A percentile compares a stretch with the other conserved stretches of the same genome.
Conservation (phyloP, 2,797 vertebrate genomes). For the Eleutherodactylus coqui region DNA sequence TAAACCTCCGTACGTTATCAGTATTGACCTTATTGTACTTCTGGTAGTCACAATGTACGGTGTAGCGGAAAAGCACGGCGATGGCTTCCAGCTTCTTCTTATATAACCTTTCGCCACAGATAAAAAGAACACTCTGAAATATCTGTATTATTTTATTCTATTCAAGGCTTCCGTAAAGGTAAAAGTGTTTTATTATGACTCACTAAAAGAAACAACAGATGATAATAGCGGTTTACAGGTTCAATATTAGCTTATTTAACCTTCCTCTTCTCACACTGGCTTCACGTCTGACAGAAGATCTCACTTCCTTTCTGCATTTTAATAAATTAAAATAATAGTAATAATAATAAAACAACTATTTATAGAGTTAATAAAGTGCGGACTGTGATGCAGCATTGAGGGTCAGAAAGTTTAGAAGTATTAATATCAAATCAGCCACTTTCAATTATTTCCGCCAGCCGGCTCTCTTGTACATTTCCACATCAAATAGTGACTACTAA, state of each 20-base stretch:
- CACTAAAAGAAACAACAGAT: slow-evolving; percentile 47
- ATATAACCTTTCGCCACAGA: background rate
- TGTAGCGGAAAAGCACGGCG: background rate
- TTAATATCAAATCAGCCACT: slow-evolving; percentile 54
- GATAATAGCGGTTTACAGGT: slow-evolving; percentile 41
- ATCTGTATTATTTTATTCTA: background rate
- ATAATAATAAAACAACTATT: slow-evolving; percentile 49
- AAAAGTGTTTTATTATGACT: slow-evolving; percentile 43
- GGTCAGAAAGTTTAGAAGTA: slow-evolving; percentile 49
- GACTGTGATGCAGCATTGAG: slow-evolving; percentile 37
- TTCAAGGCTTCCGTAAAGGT: slow-evolving; percentile 34
- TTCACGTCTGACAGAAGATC: background rate
- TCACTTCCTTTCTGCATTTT: slow-evolving; percentile 19
- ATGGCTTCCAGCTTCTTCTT: background rate
- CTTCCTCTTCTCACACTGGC: slow-evolving; percentile 5
- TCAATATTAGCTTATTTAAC: slow-evolving; percentile 42
- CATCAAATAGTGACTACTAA: slow-evolving; percentile 46
- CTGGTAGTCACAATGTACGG: background rate
- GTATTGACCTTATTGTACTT: background rate
- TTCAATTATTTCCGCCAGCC: slow-evolving; percentile 47
- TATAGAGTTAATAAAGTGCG: slow-evolving; percentile 43
- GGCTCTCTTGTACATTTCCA: slow-evolving; percentile 49
- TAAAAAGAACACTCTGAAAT: background rate
- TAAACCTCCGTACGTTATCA: background rate
- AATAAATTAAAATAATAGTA: slow-evolving; percentile 47